phyloP scores from a whole-genome alignment of 2,797 vertebrate species.

The Acomys russatus region DNA sequence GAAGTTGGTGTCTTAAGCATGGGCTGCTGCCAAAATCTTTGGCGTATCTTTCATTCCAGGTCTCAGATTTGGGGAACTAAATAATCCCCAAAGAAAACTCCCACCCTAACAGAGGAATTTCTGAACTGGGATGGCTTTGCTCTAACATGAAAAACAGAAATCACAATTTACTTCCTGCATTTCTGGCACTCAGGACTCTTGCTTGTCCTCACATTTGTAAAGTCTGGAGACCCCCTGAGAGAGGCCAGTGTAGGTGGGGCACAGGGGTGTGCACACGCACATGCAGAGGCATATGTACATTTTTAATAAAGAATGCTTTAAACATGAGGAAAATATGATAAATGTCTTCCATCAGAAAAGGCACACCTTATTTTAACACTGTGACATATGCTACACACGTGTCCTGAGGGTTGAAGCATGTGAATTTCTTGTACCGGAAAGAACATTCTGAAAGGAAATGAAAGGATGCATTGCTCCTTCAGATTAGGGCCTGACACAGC shows the following conservation, averaged over 20 bases:
- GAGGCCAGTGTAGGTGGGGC: background rate
- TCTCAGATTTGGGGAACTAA: constrained; percentile 25
- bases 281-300: background rate
- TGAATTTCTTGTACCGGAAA: constrained; percentile 69
- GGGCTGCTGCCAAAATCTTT: background rate
- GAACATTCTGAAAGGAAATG: constrained; percentile 75
- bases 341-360: constrained; percentile 70
- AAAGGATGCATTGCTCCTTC: background rate
- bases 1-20: background rate
- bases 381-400: constrained; percentile 76
- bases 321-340: constrained; percentile 54
- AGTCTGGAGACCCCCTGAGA: background rate
- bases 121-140: background rate
- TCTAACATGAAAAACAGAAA: background rate
- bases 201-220: constrained; percentile 6
- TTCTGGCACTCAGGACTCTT: constrained; percentile 39
- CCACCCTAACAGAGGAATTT: background rate
- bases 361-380: constrained; percentile 56
- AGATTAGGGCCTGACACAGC: constrained; percentile 68
- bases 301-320: constrained; percentile 49
- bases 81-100: background rate
- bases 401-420: constrained; percentile 56
- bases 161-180: background rate
- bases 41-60: background rate
- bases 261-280: background rate